A percentile compares a stretch with the other conserved stretches of the same genome.
phyloP scores from a whole-genome alignment of 1,140 invertebrate genomes.

The Pseudobourletiella spinata region DNA sequence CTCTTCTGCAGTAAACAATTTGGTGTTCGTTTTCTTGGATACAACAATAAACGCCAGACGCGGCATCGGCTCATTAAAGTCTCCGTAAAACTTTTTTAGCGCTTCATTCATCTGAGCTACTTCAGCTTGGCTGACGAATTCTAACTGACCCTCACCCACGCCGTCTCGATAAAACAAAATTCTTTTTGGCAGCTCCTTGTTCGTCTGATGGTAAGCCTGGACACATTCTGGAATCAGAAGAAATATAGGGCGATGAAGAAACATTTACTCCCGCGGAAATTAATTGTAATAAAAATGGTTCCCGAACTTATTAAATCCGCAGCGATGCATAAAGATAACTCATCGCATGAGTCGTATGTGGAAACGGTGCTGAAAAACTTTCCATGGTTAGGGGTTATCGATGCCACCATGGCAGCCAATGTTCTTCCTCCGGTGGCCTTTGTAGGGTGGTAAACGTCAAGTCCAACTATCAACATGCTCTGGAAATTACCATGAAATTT shows the following conservation, averaged over 20 bases:
- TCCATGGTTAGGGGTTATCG: slow-evolving; percentile 9
- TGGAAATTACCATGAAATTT: too few species aligned
- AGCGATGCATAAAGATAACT: slow-evolving; percentile 46
- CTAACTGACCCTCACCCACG: neutral
- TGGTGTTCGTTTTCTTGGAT: slow-evolving; percentile 51
- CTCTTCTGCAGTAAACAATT: slow-evolving; percentile 40
- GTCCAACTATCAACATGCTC: slow-evolving; percentile 71
- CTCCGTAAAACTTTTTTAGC: neutral
- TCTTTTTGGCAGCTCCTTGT: too few species aligned
- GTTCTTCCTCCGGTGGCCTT: slow-evolving; percentile 50
- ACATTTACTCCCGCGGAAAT: too few species aligned
- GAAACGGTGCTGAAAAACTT: slow-evolving; percentile 23
- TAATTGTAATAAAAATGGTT: neutral
- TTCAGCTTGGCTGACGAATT: neutral
- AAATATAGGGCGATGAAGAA: neutral
- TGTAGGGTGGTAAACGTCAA: slow-evolving; percentile 69
- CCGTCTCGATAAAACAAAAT: too few species aligned
- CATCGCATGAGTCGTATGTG: slow-evolving; percentile 19
- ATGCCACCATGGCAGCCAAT: slow-evolving; percentile 60
- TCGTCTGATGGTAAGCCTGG: slow-evolving; percentile 40
- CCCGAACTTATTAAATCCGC: slow-evolving; percentile 49
- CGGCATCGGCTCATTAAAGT: slow-evolving; percentile 33
- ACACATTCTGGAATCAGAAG: slow-evolving; percentile 46
- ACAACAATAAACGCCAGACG: slow-evolving; percentile 48
- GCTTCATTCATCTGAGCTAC: too few species aligned